Evolutionary conservation across 2,797 vertebrate species (phyloP), one percentile per base, ranked within the genome.

Genomic region (Rhadinocentrus ornatus): DNA sequence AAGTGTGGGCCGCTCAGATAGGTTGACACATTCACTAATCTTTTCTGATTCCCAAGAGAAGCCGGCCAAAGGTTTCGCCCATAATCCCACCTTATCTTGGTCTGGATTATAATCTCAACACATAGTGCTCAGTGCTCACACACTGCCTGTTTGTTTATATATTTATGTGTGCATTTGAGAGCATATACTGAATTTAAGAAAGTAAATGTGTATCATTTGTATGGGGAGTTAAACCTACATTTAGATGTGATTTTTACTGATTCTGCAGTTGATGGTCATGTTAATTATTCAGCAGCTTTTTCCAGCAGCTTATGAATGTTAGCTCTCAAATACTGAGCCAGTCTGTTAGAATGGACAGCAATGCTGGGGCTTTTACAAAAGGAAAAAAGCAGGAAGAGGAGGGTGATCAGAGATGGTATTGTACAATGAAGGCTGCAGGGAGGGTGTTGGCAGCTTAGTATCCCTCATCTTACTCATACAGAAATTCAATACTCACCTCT

Each of bases 31-130:
- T 63, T 76, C 58, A 3, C 78, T 93, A 93, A 93, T 90, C 90
- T 87, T 82, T 86, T 65, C 80, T 90, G 88, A 93, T 92, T 93
- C 84, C 73, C 1, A 66, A 77, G 70, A 89, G 81, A 92, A 92
- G 88, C 83, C 75, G 88, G 91, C 88, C 89, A 90, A 89, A 91
- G 89, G 86, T 92, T 90, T 62, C 65, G 62, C 29, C 31, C 78
- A 73, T 93, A 93, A 93, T 92, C 88, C 87, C 76, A 87, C 85
- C 78, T 91, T 88, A 78, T 46, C 48, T 88, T 84, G 80, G 77
- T 80, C 73, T 79, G 73, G 90, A 91, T 92, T 92, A 92, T 72
- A 71, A 74, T 68, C 81, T 76, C 59, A 61, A 75, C 64, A 72
- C 65, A 34, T 59, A 58, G 65, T 67, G 66, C 53, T 69, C 59